Conservation (phyloP, 2,888 invertebrate species). For the Coronaproctus castanopsis region DNA sequence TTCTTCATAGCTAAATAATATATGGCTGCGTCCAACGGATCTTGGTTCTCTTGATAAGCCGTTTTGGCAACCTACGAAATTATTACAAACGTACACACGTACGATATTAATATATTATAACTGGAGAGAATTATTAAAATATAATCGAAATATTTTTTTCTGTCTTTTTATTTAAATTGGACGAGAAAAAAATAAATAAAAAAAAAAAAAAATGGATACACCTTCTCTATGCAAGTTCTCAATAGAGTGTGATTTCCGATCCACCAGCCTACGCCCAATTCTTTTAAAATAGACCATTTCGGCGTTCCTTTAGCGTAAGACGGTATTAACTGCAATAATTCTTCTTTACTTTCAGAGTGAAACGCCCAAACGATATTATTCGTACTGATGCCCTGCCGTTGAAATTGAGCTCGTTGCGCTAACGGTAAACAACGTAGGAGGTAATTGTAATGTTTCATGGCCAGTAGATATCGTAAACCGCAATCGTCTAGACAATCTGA, state of each 20-base stretch:
- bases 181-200: too few relatives aligned
- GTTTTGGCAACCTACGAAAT: slow-evolving; percentile 64
- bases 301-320: slow-evolving; percentile 65
- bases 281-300: slow-evolving; percentile 75
- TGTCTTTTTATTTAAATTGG: neutral
- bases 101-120: too few relatives aligned
- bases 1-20: slow-evolving; percentile 97
- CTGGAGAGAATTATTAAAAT: too few relatives aligned
- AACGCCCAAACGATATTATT: slow-evolving; percentile 97
- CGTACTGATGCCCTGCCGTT: slow-evolving; percentile 66
- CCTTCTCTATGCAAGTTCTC: slow-evolving; percentile 66
- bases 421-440: slow-evolving; percentile 79
- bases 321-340: slow-evolving; percentile 72
- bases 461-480: slow-evolving; percentile 81
- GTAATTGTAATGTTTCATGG: slow-evolving; percentile 95
- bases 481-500: slow-evolving; percentile 84
- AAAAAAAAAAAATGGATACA: too few relatives aligned
- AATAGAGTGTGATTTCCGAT: slow-evolving; percentile 62
- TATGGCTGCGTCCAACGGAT: slow-evolving; percentile 92
- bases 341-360: slow-evolving; percentile 95
- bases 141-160: neutral
- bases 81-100: too few relatives aligned
- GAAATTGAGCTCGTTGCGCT: slow-evolving; percentile 64
- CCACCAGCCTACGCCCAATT: slow-evolving; percentile 94
- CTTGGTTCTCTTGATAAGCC: slow-evolving; percentile 73